Base-by-base conservation (phyloP, 2,113 vertebrate genomes). In the Muntiacus muntjak region DNA sequence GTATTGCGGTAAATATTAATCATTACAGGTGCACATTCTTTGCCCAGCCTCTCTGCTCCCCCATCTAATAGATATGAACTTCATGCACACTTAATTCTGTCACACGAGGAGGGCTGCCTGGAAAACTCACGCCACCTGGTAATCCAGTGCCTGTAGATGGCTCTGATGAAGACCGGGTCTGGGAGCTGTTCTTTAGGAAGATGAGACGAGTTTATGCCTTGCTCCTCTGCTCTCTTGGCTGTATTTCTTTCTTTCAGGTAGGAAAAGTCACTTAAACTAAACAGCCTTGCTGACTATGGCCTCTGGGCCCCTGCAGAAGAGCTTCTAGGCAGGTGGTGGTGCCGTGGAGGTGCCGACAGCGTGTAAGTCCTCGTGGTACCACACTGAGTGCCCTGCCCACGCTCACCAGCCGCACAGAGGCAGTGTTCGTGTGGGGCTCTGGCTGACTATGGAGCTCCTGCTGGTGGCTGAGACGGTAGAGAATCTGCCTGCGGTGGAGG, bases 321-420 rank as follows among this genome's bases (percentile, higher is more conserved):
- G n/a, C 17, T 4, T 52, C 64, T 13, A 60, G 54, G 14, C 23
- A 3, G 10, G 4, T 17, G 9, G 8, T 30, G 58, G 25, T 6
- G 2, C 33, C 55, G 1, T 4, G 1, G 57, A 45, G 10, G 26
- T 40, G 6, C 5, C 1, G 3, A 12, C 25, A 26, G 28, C 0
- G 0, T 19, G 1, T n/a, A 55, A 25, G 13, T 45, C 43, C 50
- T 26, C 55, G 4, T 13, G 36, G 45, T 2, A 2, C 55, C 67
- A 60, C 43, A 12, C 7, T 30, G 7, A 43, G 17, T 10, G 14
- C 57, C 3, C 19, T 50, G 71, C 25, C n/a, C 33, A 11, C 3
- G 1, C 5, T 9, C 30, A 6, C 33, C 5, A 33, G 26, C n/a
- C 4, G 5, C 16, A 16, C 0, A 23, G 58, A 19, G 71, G 3